These are phyloP conservation scores for Pseudopleuronectes americanus DNA, from an alignment of 2,797 vertebrate genomes.

Conservation along the genomic window DNA sequence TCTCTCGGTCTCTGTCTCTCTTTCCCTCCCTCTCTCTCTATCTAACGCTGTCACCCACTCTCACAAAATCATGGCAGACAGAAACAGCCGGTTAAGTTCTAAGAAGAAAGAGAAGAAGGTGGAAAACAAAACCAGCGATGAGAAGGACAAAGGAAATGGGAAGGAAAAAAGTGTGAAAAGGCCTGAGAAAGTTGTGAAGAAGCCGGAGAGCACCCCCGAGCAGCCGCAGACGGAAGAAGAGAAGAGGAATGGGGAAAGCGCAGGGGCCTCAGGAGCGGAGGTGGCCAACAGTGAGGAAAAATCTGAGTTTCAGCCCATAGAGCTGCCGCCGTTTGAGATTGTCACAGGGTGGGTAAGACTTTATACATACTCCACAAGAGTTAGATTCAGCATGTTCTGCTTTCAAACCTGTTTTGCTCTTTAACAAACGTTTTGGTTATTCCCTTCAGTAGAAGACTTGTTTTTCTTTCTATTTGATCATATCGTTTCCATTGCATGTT, in stretches of 20 bases:
- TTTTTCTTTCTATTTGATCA: neutral
- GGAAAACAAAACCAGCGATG: constrained; percentile 70
- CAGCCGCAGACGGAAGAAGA: constrained; percentile 48
- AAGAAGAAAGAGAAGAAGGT: constrained; percentile 81
- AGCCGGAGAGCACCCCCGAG: constrained; percentile 48
- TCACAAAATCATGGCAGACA: constrained; percentile 82
- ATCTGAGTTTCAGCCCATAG: constrained; percentile 87
- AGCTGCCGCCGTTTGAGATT: constrained; percentile 95
- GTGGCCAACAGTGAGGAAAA: constrained; percentile 73
- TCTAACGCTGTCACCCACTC: constrained; percentile 51
- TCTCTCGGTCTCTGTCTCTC: constrained; percentile 50
- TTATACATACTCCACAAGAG: neutral
- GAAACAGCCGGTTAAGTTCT: constrained; percentile 64
- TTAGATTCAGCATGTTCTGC: neutral
- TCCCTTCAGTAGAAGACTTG: neutral
- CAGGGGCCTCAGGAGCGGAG: constrained; percentile 59
- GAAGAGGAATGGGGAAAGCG: constrained; percentile 58
- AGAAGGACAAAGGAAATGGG: constrained; percentile 68
- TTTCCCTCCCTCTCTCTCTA: constrained; percentile 28
- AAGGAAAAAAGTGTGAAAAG: constrained; percentile 30
- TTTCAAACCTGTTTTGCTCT: too few species aligned
- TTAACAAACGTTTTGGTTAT: neutral
- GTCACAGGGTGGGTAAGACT: constrained; percentile 89
- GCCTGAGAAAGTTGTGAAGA: too few species aligned
- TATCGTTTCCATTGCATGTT: constrained; percentile 2